Conservation (phyloP, 2,113 vertebrate genomes). For the Poecilia latipinna region DNA sequence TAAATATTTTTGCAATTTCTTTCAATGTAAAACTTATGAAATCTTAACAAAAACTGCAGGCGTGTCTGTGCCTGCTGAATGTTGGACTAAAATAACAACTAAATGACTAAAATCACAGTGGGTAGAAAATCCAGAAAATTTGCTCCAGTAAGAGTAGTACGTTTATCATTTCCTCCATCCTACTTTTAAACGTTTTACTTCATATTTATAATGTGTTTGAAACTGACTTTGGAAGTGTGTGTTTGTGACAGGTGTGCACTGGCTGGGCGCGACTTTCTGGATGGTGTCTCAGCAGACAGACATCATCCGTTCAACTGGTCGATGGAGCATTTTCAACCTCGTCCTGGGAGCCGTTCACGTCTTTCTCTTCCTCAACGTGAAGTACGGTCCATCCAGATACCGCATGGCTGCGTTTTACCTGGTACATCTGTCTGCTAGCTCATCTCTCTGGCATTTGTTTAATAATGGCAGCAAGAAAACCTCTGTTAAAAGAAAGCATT, state of each 20-base stretch:
- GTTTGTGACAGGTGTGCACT: slow-evolving; percentile 80
- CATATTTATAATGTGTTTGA: no score
- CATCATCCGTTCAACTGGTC: slow-evolving; percentile 76
- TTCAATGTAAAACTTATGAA: no score
- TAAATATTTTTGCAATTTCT: no score
- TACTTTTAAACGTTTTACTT: no score
- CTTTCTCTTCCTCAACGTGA: slow-evolving; percentile 86
- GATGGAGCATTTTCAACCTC: slow-evolving; percentile 85
- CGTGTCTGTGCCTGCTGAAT: no score
- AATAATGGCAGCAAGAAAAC: no score
- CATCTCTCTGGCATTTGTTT: not conserved
- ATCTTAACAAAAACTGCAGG: no score
- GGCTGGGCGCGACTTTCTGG: slow-evolving; percentile 88
- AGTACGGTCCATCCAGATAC: slow-evolving; percentile 80
- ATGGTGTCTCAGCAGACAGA: slow-evolving; percentile 87
- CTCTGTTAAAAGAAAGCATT: no score
- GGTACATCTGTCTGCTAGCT: slow-evolving; percentile 65
- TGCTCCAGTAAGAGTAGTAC: no score
- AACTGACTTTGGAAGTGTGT: not conserved
- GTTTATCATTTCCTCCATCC: not conserved
- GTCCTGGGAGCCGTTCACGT: slow-evolving; percentile 82
- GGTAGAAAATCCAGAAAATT: no score
- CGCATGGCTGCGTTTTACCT: slow-evolving; percentile 82
- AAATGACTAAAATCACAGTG: no score
- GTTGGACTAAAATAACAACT: no score